These are phyloP conservation scores for Patella ulyssiponensis DNA, from an alignment of 2,888 invertebrate genomes.

Conservation along the genomic window DNA sequence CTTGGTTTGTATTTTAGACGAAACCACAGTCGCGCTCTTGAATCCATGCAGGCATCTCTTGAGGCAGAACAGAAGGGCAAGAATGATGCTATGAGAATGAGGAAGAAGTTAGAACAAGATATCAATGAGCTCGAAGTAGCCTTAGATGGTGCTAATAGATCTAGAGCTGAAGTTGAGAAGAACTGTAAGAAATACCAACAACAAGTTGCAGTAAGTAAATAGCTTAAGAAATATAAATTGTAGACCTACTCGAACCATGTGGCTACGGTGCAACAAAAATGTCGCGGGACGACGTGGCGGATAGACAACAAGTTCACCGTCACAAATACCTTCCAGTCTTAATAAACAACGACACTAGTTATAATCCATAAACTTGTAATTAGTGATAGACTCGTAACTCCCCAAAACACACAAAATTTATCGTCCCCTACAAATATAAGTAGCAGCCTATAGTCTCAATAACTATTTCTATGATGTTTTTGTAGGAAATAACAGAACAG, in stretches of 20 bases:
- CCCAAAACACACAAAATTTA: too few species aligned
- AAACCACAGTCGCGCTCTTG: constrained; percentile 98
- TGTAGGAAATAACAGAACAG: constrained; percentile 84
- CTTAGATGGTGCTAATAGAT: constrained; percentile 98
- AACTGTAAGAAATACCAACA: constrained; percentile 95
- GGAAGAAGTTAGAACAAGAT: constrained; percentile 99
- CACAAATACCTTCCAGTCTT: too few species aligned
- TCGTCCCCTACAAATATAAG: too few species aligned
- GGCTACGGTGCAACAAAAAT: too few species aligned
- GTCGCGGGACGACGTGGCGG: too few species aligned
- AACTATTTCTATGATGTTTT: not conserved
- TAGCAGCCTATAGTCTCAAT: too few species aligned
- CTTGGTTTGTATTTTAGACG: constrained; percentile 77
- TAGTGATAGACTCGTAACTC: too few species aligned
- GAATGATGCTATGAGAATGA: constrained; percentile 98
- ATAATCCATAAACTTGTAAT: too few species aligned
- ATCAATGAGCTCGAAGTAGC: constrained; percentile 99
- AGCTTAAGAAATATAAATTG: too few species aligned
- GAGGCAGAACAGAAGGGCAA: constrained; percentile 99
- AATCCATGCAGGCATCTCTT: constrained; percentile 98
- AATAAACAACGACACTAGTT: too few species aligned
- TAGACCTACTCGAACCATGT: too few species aligned
- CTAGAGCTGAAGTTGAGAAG: constrained; percentile 98
- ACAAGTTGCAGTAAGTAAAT: constrained; percentile 82
- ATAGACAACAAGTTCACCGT: too few species aligned